phyloP scores from a whole-genome alignment of 2,888 invertebrate genomes.

The Seira ritae region DNA sequence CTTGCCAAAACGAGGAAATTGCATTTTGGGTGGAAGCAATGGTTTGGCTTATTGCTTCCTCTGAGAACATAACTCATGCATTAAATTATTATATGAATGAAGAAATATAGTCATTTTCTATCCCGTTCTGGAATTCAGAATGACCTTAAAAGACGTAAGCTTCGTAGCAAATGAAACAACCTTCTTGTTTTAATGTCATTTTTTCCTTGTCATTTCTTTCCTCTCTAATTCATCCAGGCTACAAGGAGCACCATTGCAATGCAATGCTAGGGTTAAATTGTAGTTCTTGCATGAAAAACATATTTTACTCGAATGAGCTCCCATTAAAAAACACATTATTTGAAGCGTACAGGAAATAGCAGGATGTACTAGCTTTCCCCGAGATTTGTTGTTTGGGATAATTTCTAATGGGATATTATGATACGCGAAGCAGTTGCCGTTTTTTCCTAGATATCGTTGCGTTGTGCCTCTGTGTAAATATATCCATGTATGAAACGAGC shows the following conservation, averaged over 20 bases:
- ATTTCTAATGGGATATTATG: not conserved
- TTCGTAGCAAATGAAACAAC: not conserved
- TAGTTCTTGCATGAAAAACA: not conserved
- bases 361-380: not conserved
- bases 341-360: not conserved
- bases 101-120: constrained; percentile 3
- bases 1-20: not conserved
- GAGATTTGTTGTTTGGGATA: not conserved
- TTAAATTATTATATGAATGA: constrained; percentile 3
- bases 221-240: not conserved
- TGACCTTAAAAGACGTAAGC: not conserved
- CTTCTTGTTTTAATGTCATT: not conserved
- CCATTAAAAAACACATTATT: constrained; percentile 7
- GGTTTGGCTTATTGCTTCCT: not conserved
- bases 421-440: not conserved
- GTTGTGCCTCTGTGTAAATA: too few species aligned
- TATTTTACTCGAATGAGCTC: not conserved
- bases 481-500: too few species aligned
- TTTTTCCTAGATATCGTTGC: not conserved
- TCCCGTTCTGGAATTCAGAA: not conserved
- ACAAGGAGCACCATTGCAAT: not conserved
- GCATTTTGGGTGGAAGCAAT: not conserved
- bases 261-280: not conserved
- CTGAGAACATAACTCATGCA: not conserved
- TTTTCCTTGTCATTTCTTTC: constrained; percentile 1